phyloP scores from a whole-genome alignment of 2,888 invertebrate genomes.

The Leptinotarsa tumamoca region DNA sequence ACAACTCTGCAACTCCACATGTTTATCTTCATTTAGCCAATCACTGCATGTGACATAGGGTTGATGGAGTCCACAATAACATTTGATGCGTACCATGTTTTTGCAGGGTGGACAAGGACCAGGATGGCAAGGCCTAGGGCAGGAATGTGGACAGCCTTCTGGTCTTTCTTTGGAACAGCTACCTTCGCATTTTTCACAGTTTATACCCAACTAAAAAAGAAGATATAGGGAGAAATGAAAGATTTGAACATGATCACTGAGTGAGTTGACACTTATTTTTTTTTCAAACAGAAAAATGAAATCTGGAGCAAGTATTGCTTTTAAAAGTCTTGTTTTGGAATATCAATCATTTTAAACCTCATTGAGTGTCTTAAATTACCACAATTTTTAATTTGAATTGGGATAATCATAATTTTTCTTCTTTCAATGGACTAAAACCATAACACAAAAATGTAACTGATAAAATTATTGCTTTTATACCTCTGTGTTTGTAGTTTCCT shows the following conservation, averaged over 20 bases:
- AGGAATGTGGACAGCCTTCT: slow-evolving; percentile 80
- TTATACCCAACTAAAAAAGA: slow-evolving; percentile 62
- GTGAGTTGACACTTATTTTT: too few relatives aligned
- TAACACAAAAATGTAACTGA: too few relatives aligned
- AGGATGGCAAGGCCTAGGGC: slow-evolving; percentile 78
- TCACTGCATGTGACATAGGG: slow-evolving; percentile 81
- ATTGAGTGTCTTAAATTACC: too few relatives aligned
- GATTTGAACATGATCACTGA: too few relatives aligned
- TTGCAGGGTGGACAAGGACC: slow-evolving; percentile 82
- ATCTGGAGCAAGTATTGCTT: too few relatives aligned
- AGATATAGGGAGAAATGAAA: neutral
- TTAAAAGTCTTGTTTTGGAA: too few relatives aligned
- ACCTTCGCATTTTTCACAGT: slow-evolving; percentile 72
- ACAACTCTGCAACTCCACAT: slow-evolving; percentile 71
- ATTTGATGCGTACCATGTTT: slow-evolving; percentile 76
- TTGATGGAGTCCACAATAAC: slow-evolving; percentile 86
- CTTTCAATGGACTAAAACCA: too few relatives aligned
- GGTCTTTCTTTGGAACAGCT: slow-evolving; percentile 77
- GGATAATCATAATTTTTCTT: too few relatives aligned
- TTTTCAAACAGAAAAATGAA: too few relatives aligned
- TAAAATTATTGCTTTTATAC: slow-evolving; percentile 44
- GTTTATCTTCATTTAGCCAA: slow-evolving; percentile 70
- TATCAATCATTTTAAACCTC: too few relatives aligned
- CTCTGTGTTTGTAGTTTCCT: slow-evolving; percentile 62
- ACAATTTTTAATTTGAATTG: too few relatives aligned